Evolutionary conservation across 2,797 vertebrate species (phyloP).

Genomic region (Onychomys torridus): DNA sequence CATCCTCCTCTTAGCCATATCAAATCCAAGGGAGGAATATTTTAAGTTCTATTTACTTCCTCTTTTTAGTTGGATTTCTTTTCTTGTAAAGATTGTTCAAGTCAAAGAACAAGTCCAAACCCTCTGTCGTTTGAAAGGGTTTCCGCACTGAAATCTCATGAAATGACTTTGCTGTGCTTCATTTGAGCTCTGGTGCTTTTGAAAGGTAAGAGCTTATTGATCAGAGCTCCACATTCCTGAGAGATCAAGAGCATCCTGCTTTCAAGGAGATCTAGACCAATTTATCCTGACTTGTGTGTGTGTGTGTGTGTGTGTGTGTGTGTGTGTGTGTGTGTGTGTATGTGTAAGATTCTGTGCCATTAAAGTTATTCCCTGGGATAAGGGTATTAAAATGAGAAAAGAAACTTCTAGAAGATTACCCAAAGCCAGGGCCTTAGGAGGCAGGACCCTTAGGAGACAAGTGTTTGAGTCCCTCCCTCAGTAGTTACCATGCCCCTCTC

Average conservation of each 20-base stretch:
- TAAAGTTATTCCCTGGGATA: background rate
- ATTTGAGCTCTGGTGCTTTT: slow-evolving; percentile 73
- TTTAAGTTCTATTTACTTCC: slow-evolving; percentile 66
- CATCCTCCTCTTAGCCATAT: slow-evolving; percentile 51
- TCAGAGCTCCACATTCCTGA: background rate
- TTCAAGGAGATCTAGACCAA: slow-evolving; percentile 60
- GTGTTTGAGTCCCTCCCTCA: background rate
- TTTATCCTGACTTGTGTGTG: background rate
- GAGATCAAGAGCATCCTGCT: slow-evolving; percentile 42
- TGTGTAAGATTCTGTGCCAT: background rate
- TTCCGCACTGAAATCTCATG: slow-evolving; percentile 59
- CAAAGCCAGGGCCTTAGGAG: background rate
- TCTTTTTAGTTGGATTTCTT: slow-evolving; percentile 70
- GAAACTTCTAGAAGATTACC: background rate
- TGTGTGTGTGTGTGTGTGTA: background rate
- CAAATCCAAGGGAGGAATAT: slow-evolving; percentile 54
- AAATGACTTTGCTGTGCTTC: slow-evolving; percentile 21
- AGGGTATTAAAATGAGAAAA: background rate
- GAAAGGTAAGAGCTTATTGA: slow-evolving; percentile 61
- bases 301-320: background rate
- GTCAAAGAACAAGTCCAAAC: slow-evolving; percentile 50
- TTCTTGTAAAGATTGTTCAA: slow-evolving; percentile 64
- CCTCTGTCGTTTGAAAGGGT: slow-evolving; percentile 38
- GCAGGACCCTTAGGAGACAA: background rate
- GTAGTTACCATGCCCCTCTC: background rate